Evolutionary conservation across 2,113 vertebrate species (phyloP).

Genomic region (Clarias macrocephalus): DNA sequence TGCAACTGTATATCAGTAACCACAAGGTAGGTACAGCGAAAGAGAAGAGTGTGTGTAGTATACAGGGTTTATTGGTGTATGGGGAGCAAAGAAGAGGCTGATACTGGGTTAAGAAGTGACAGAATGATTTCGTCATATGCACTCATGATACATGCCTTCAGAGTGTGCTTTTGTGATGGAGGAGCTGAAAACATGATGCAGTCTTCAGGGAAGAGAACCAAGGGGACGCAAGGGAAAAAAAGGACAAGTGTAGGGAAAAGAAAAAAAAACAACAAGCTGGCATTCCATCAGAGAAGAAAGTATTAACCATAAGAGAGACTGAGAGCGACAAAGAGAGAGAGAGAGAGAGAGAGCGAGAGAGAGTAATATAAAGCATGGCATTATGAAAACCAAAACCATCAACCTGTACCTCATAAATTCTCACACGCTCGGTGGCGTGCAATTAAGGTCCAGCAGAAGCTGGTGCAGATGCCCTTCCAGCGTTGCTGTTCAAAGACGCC

Average conservation of each 20-base stretch:
- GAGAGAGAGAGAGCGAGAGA: background rate
- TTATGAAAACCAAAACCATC: background rate
- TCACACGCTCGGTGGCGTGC: background rate
- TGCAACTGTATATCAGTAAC: background rate
- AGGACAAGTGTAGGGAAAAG: background rate
- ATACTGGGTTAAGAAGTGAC: background rate
- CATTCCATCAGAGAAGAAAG: background rate
- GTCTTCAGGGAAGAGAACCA: slow-evolving; percentile 34
- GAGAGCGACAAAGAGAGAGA: background rate
- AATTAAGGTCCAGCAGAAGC: slow-evolving; percentile 11
- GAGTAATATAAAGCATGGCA: background rate
- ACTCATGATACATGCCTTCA: slow-evolving; percentile 47
- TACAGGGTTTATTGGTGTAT: background rate
- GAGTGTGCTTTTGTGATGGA: slow-evolving; percentile 24
- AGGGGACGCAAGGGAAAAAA: background rate
- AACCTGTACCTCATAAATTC: slow-evolving; percentile 14
- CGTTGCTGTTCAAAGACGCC: background rate
- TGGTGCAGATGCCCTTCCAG: slow-evolving; percentile 4
- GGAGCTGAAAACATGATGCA: slow-evolving; percentile 44
- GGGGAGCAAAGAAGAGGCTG: background rate
- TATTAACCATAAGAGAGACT: background rate
- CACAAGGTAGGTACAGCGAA: background rate
- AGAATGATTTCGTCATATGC: background rate
- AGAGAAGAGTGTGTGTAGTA: background rate
- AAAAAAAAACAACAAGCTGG: slow-evolving; percentile 6